Evolutionary conservation across 2,888 invertebrate species (phyloP).

Genomic region (Drosophila mayaguana): DNA sequence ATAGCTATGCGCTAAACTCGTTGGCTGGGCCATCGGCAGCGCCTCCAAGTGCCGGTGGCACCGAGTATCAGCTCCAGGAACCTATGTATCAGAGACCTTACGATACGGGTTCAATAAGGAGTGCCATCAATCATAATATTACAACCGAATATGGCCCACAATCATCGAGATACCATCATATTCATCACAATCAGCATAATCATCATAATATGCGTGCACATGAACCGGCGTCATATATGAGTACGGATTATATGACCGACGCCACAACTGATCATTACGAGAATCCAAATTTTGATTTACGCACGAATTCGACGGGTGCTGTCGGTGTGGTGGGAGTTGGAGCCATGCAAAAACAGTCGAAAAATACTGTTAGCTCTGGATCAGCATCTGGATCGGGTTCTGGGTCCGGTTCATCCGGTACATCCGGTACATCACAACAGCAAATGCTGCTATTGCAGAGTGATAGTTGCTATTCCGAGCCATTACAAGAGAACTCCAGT

Average conservation of each 20-base stretch:
- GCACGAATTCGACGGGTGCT: slow-evolving; percentile 22
- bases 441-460: slow-evolving; percentile 77
- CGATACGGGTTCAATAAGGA: slow-evolving; percentile 83
- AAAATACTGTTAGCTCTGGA: slow-evolving; percentile 61
- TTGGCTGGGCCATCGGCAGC: slow-evolving; percentile 62
- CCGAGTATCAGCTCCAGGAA: slow-evolving; percentile 80
- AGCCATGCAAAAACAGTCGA: slow-evolving; percentile 56
- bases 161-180: slow-evolving; percentile 36
- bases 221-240: slow-evolving; percentile 49
- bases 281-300: slow-evolving; percentile 85
- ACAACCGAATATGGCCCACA: slow-evolving; percentile 50
- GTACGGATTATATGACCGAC: slow-evolving; percentile 79
- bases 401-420: slow-evolving; percentile 60
- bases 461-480: slow-evolving; percentile 85
- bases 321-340: slow-evolving; percentile 21
- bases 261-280: slow-evolving; percentile 85
- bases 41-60: slow-evolving; percentile 35
- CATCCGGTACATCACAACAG: slow-evolving; percentile 73
- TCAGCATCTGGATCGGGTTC: slow-evolving; percentile 63
- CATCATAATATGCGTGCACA: slow-evolving; percentile 49
- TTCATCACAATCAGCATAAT: slow-evolving; percentile 34
- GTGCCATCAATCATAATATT: slow-evolving; percentile 64
- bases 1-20: slow-evolving; percentile 87
- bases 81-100: slow-evolving; percentile 84
- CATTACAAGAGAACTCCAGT: slow-evolving; percentile 76